phyloP scores from a whole-genome alignment of 2,113 vertebrate genomes.

The Vombatus ursinus region DNA sequence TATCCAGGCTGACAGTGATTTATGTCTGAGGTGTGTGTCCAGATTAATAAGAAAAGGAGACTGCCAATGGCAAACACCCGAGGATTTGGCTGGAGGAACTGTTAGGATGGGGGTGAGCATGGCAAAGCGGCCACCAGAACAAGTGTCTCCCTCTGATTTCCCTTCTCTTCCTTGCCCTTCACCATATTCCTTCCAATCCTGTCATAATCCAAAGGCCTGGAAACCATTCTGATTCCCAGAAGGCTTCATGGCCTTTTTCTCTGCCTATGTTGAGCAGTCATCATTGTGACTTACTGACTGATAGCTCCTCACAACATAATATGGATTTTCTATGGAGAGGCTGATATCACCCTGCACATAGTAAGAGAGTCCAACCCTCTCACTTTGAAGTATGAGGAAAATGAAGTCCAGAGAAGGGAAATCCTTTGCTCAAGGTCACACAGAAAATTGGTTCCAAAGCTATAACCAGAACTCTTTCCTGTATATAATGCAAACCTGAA shows the following conservation, averaged over 20 bases:
- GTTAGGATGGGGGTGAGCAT: background rate
- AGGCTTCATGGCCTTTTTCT: background rate
- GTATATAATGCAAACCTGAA: background rate
- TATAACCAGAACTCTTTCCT: background rate
- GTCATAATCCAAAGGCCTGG: background rate
- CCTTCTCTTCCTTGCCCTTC: background rate
- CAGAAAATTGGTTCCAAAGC: background rate
- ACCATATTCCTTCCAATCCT: background rate
- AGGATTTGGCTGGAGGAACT: constrained; percentile 12
- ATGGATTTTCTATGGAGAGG: background rate
- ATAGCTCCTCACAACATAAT: background rate
- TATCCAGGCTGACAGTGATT: constrained; percentile 81
- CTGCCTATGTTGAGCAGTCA: background rate
- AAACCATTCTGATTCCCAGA: background rate
- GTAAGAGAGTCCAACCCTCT: background rate
- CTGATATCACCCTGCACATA: background rate
- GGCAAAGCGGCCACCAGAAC: background rate
- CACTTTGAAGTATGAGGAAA: background rate
- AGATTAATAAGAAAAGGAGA: constrained; percentile 54
- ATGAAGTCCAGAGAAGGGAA: background rate
- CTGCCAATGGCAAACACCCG: background rate
- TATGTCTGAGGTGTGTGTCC: constrained; percentile 72
- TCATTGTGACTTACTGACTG: background rate
- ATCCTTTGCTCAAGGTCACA: background rate
- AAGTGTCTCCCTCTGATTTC: background rate